phyloP scores from a whole-genome alignment of 1,140 invertebrate genomes.

The Eumaeus atala region DNA sequence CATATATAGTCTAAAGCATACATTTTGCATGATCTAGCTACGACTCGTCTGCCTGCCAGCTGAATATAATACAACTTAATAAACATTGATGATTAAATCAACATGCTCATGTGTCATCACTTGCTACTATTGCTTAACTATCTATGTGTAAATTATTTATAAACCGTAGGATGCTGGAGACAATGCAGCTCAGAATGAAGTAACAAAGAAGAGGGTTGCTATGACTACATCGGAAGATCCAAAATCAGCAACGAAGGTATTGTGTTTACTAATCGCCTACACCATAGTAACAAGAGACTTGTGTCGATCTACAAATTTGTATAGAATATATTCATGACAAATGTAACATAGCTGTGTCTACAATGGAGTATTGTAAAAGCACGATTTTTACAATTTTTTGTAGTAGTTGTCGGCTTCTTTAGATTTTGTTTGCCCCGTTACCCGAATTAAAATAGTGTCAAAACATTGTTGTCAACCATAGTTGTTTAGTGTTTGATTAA shows the following conservation, averaged over 20 bases:
- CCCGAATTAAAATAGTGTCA: slow-evolving; percentile 6
- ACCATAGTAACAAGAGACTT: too few relatives aligned
- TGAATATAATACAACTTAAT: too few relatives aligned
- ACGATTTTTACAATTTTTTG: slow-evolving; percentile 19
- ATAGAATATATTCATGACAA: not conserved
- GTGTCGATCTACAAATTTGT: too few relatives aligned
- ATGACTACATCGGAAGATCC: slow-evolving; percentile 40
- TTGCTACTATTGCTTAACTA: too few relatives aligned
- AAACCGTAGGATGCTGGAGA: slow-evolving; percentile 49
- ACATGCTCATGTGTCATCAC: too few relatives aligned
- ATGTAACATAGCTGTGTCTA: not conserved
- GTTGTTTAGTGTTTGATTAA: too few relatives aligned
- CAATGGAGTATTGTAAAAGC: slow-evolving; percentile 14
- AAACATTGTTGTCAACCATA: too few relatives aligned
- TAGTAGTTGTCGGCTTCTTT: slow-evolving; percentile 45
- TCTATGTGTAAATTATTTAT: not conserved
- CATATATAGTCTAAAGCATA: too few relatives aligned
- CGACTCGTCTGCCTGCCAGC: too few relatives aligned
- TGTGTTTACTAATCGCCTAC: not conserved
- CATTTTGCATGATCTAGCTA: too few relatives aligned
- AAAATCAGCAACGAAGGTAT: slow-evolving; percentile 50
- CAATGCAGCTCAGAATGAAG: slow-evolving; percentile 47
- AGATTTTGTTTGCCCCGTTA: slow-evolving; percentile 38
- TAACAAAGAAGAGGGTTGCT: slow-evolving; percentile 51
- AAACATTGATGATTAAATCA: too few relatives aligned